These are phyloP conservation scores for Ctenoplectra terminalis DNA, from an alignment of 1,140 invertebrate genomes.

Conservation along the genomic window DNA sequence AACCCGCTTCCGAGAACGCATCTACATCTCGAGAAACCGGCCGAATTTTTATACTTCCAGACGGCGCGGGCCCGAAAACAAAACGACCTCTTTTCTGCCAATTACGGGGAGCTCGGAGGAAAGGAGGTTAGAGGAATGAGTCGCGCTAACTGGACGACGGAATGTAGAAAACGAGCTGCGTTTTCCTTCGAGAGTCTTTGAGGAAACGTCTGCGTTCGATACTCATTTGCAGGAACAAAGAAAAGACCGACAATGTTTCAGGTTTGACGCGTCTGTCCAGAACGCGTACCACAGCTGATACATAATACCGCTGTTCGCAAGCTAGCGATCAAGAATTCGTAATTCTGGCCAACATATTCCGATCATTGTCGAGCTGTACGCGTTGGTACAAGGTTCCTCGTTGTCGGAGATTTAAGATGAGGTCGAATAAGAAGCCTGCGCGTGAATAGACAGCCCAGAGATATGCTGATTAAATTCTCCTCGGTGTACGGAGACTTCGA, in stretches of 20 bases:
- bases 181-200: slow-evolving; percentile 13
- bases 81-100: slow-evolving; percentile 70
- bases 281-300: too few relatives aligned
- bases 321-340: not conserved
- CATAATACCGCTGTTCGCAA: too few relatives aligned
- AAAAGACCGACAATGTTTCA: too few relatives aligned
- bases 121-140: not conserved
- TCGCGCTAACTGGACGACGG: slow-evolving; percentile 9
- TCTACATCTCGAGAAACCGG: slow-evolving; percentile 76
- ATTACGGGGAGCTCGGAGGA: slow-evolving; percentile 54
- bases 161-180: not conserved
- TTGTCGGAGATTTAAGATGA: slow-evolving; percentile 20
- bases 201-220: too few relatives aligned
- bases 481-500: slow-evolving; percentile 7
- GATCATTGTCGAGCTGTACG: not conserved
- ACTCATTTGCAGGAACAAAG: too few relatives aligned
- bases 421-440: slow-evolving; percentile 30
- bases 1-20: slow-evolving; percentile 74
- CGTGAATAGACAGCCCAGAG: slow-evolving; percentile 46
- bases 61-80: slow-evolving; percentile 65
- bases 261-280: too few relatives aligned
- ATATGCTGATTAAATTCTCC: slow-evolving; percentile 71
- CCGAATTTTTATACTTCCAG: slow-evolving; percentile 75
- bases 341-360: not conserved
- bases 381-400: slow-evolving; percentile 13